phyloP scores from a whole-genome alignment of 2,888 invertebrate species.

The Hipparchia semele region DNA sequence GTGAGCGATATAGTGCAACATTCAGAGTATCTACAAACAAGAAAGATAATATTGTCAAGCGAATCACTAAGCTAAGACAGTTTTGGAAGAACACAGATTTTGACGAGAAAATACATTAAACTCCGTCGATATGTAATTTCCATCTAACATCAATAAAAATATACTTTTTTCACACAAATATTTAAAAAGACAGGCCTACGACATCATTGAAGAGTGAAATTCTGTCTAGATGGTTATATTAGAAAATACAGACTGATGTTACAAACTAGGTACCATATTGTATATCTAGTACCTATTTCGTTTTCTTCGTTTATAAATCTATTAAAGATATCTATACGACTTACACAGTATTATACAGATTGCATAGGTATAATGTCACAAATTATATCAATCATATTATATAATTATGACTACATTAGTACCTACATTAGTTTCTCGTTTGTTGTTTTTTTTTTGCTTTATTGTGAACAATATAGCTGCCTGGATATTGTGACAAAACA shows the following conservation, averaged over 20 bases:
- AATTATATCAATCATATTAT: too few relatives aligned
- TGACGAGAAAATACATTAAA: slow-evolving; percentile 51
- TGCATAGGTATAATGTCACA: too few relatives aligned
- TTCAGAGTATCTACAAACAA: slow-evolving; percentile 23
- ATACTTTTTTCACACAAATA: slow-evolving; percentile 45
- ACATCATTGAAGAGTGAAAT: background rate
- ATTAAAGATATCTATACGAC: background rate
- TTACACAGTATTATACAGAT: background rate
- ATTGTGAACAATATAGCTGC: background rate
- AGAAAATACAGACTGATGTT: background rate
- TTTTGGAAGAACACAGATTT: slow-evolving; percentile 78
- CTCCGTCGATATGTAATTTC: slow-evolving; percentile 70
- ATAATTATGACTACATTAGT: too few relatives aligned
- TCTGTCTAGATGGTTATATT: too few relatives aligned
- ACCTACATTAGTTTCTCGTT: too few relatives aligned
- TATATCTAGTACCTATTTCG: background rate
- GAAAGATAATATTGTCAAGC: slow-evolving; percentile 68
- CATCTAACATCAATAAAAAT: slow-evolving; percentile 69
- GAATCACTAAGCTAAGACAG: slow-evolving; percentile 64
- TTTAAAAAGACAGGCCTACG: slow-evolving; percentile 44
- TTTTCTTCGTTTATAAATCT: background rate
- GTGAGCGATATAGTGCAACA: slow-evolving; percentile 21
- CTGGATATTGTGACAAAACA: background rate
- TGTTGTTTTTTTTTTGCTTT: background rate
- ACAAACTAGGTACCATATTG: background rate